Percentiles rank a stretch among this genome's conserved stretches.
These are phyloP conservation scores for Microtus ochrogaster DNA, from an alignment of 2,113 vertebrate species.

Conservation along the genomic window DNA sequence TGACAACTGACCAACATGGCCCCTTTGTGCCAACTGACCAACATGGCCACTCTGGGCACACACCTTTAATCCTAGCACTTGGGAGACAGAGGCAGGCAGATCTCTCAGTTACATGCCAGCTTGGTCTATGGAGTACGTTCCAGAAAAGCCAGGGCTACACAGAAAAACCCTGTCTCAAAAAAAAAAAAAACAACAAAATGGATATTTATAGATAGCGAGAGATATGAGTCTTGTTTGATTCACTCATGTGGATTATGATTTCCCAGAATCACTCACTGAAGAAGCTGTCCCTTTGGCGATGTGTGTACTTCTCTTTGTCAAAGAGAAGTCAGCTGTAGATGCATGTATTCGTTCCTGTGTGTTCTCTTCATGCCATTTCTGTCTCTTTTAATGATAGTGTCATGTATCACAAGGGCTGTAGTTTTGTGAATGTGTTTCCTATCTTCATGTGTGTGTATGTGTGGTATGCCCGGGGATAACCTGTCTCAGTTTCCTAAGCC, in stretches of 20 bases:
- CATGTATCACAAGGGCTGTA: background rate
- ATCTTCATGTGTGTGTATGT: background rate
- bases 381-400: background rate
- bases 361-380: background rate
- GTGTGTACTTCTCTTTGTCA: background rate
- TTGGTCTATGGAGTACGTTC: too few relatives aligned
- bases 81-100: background rate
- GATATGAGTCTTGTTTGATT: background rate
- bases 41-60: too few relatives aligned
- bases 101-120: background rate
- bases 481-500: background rate
- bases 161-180: background rate
- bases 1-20: too few relatives aligned
- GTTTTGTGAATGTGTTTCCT: background rate
- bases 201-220: background rate
- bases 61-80: background rate
- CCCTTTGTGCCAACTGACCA: too few relatives aligned
- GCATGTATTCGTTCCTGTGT: background rate
- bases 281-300: background rate
- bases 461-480: background rate
- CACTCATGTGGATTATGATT: background rate
- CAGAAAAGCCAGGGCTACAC: background rate
- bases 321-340: background rate
- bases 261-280: background rate
- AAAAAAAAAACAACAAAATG: background rate